Conservation (phyloP, 2,888 invertebrate species). For the Pyrgus malvae region DNA sequence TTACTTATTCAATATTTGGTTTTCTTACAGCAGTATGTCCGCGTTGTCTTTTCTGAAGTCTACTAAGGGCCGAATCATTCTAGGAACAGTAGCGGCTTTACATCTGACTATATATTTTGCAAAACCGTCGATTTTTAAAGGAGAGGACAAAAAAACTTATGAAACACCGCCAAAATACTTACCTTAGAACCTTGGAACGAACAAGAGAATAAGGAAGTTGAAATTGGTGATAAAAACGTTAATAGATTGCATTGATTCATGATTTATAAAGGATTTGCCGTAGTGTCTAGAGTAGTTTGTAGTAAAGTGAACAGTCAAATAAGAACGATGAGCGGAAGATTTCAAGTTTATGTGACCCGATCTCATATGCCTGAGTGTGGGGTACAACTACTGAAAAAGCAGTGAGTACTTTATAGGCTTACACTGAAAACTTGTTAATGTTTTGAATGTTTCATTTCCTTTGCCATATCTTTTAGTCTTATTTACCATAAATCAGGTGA, state of each 20-base stretch:
- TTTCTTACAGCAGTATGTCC: constrained; percentile 47
- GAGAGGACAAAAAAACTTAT: constrained; percentile 48
- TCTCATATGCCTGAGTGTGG: constrained; percentile 83
- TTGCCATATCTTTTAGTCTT: no score
- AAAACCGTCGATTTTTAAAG: constrained; percentile 68
- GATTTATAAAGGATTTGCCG: constrained; percentile 53
- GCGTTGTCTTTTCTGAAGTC: constrained; percentile 64
- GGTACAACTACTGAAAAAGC: constrained; percentile 80
- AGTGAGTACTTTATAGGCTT: constrained; percentile 71
- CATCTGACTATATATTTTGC: constrained; percentile 67
- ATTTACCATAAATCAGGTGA: no score
- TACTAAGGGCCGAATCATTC: constrained; percentile 65
- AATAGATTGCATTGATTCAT: constrained; percentile 46
- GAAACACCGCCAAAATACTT: constrained; percentile 62
- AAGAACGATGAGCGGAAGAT: constrained; percentile 66
- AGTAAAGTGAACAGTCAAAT: constrained; percentile 22
- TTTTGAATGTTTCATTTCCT: no score
- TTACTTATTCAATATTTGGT: no score
- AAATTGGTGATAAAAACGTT: constrained; percentile 32
- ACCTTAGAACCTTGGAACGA: constrained; percentile 49
- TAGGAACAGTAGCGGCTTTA: constrained; percentile 64
- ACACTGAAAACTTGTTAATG: no score
- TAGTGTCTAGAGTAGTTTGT: constrained; percentile 42
- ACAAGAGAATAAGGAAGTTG: constrained; percentile 40
- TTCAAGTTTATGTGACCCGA: constrained; percentile 84